phyloP scores from a whole-genome alignment of 2,888 invertebrate genomes.

The Nipponacmea schrenckii region DNA sequence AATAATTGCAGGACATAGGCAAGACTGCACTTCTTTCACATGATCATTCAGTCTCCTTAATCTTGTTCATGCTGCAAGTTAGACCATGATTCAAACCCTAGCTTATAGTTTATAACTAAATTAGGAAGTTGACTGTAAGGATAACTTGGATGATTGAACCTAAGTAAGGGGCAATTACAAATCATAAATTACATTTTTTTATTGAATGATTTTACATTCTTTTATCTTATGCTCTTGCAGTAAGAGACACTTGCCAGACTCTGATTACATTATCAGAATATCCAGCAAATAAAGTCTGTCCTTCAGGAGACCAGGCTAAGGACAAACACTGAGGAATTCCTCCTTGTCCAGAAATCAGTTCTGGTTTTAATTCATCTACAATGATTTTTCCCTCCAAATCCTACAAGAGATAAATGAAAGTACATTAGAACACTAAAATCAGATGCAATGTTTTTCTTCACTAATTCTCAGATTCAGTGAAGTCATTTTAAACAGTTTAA shows the following conservation, averaged over 20 bases:
- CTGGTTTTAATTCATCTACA: conserved; percentile 98
- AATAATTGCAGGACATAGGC: no score
- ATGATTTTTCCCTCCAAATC: conserved; percentile 99
- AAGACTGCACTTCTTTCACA: no score
- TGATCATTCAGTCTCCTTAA: no score
- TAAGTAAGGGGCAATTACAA: no score
- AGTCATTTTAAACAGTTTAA: background rate
- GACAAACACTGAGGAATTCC: conserved; percentile 96
- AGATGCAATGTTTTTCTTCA: background rate
- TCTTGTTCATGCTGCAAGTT: no score
- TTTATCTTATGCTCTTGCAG: conserved; percentile 32
- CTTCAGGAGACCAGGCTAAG: conserved; percentile 98
- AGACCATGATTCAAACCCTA: no score
- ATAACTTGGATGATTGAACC: no score
- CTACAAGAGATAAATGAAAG: conserved; percentile 67
- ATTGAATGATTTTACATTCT: no score
- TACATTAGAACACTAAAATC: background rate
- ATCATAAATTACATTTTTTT: no score
- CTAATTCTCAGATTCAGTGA: background rate
- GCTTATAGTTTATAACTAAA: no score
- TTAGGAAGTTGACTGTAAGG: no score
- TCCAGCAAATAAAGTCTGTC: conserved; percentile 97
- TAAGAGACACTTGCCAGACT: conserved; percentile 90
- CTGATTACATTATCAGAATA: conserved; percentile 98
- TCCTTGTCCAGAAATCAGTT: conserved; percentile 79